phyloP scores from a whole-genome alignment of 2,113 vertebrate genomes.

The Balaenoptera acutorostrata region DNA sequence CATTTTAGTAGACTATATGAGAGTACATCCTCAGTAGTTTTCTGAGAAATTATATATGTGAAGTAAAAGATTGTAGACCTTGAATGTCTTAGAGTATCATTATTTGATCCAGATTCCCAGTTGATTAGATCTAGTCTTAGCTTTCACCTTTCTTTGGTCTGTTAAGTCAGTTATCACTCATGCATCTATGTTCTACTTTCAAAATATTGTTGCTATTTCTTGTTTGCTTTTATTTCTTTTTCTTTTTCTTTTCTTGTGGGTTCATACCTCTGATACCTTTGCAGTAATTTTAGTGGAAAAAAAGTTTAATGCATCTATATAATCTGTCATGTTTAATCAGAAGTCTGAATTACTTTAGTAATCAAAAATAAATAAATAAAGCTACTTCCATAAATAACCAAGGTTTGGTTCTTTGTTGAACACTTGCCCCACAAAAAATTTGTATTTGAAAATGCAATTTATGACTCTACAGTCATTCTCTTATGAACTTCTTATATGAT shows the following conservation, averaged over 20 bases:
- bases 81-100: not conserved
- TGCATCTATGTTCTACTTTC: not conserved
- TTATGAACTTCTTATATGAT: not conserved
- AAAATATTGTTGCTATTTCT: not conserved
- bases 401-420: not conserved
- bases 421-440: not conserved
- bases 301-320: not conserved
- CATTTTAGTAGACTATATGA: not conserved
- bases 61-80: not conserved
- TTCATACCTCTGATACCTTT: not conserved
- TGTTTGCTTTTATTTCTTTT: not conserved
- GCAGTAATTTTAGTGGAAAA: not conserved
- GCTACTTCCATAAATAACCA: not conserved
- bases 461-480: not conserved
- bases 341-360: not conserved
- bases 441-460: not conserved
- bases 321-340: not conserved
- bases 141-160: not conserved
- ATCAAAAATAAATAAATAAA: not conserved
- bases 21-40: not conserved
- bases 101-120: not conserved
- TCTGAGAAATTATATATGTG: not conserved
- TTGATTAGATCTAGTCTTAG: not conserved
- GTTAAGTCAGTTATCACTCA: not conserved
- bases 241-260: not conserved